These are phyloP conservation scores for Leuctra nigra DNA, from an alignment of 2,888 invertebrate species.

Conservation along the genomic window DNA sequence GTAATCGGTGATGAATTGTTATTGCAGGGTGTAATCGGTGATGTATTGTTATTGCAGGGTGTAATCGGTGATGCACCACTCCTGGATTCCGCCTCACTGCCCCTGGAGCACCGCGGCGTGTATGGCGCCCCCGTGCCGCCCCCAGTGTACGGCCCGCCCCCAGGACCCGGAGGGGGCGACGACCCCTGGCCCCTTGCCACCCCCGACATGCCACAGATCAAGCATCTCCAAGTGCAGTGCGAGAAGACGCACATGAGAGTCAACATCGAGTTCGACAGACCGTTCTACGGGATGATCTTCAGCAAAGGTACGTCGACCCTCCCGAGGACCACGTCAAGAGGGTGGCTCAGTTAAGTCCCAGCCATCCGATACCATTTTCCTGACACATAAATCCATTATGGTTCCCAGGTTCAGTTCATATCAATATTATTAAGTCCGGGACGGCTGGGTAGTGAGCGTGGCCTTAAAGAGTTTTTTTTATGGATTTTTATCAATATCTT, in stretches of 20 bases:
- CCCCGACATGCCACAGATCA: conserved; percentile 88
- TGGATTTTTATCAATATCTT: no score
- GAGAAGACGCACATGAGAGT: conserved; percentile 95
- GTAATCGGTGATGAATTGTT: no score
- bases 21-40: no score
- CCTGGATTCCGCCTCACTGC: conserved; percentile 50
- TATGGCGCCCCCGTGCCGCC: conserved; percentile 28
- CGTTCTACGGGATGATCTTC: conserved; percentile 94
- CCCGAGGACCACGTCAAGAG: no score
- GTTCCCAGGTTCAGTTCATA: no score
- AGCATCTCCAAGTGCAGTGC: conserved; percentile 89
- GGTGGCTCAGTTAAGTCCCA: no score
- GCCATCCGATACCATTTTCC: no score
- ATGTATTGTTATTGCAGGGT: conserved; percentile 63
- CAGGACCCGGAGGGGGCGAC: conserved; percentile 45
- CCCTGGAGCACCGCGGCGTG: conserved; percentile 64
- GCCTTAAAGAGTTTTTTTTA: no score
- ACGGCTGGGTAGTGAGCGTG: no score
- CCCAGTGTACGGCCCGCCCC: conserved; percentile 36
- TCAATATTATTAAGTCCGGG: no score
- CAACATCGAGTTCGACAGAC: conserved; percentile 90
- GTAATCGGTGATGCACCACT: conserved; percentile 66
- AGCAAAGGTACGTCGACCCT: conserved; percentile 70
- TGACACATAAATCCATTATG: no score
- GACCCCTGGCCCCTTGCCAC: conserved; percentile 86